Percentiles rank a stretch among this genome's conserved stretches.
These are phyloP conservation scores for Indri indri DNA, from an alignment of 2,113 vertebrate genomes.

Conservation along the genomic window DNA sequence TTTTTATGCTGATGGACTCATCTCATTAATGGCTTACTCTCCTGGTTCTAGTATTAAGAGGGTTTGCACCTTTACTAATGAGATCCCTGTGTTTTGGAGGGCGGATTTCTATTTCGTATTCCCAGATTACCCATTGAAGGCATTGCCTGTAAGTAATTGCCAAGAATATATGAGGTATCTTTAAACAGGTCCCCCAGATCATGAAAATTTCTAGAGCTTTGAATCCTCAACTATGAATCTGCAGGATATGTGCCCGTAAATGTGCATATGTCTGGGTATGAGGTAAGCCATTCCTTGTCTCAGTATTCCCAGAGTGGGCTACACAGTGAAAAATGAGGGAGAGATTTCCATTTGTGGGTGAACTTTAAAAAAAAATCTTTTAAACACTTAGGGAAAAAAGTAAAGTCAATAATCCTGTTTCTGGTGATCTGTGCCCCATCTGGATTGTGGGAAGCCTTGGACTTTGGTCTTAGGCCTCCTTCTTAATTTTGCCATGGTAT, in stretches of 20 bases:
- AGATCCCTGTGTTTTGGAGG: background rate
- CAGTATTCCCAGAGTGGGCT: constrained; percentile 46
- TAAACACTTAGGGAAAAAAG: constrained; percentile 51
- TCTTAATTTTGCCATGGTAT: constrained; percentile 62
- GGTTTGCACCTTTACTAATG: background rate
- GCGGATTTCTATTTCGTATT: constrained; percentile 33
- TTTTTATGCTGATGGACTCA: background rate
- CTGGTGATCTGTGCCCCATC: background rate
- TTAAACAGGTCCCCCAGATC: background rate
- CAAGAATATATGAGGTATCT: background rate
- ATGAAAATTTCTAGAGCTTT: constrained; percentile 54
- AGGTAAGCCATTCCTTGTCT: constrained; percentile 48
- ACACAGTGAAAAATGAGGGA: constrained; percentile 49
- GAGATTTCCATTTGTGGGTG: background rate
- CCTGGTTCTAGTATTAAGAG: background rate
- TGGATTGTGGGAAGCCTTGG: constrained; percentile 44
- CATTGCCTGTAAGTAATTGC: background rate
- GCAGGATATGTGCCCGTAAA: too few species aligned
- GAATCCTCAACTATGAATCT: constrained; percentile 42
- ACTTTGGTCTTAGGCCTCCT: constrained; percentile 63
- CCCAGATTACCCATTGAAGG: constrained; percentile 26
- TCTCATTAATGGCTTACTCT: background rate
- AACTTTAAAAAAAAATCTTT: background rate
- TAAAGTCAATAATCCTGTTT: constrained; percentile 27
- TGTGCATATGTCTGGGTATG: background rate